These are phyloP conservation scores for Megalops atlanticus DNA, from an alignment of 2,113 vertebrate species.

Conservation along the genomic window DNA sequence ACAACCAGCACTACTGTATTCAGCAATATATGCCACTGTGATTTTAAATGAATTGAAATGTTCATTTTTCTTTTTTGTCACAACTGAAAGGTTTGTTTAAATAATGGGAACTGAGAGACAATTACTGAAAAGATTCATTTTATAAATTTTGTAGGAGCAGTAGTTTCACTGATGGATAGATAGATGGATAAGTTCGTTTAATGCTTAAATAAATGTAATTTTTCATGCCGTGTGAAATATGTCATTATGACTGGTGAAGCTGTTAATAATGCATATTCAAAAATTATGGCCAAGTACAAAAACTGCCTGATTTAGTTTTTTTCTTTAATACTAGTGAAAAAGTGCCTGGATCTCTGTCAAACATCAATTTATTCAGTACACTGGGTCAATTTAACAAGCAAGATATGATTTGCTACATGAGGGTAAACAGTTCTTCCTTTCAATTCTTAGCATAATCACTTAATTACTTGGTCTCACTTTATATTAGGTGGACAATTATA, in stretches of 20 bases:
- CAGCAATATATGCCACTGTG: neutral
- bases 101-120: constrained; percentile 1
- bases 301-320: neutral
- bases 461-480: neutral
- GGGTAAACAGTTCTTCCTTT: neutral
- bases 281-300: constrained; percentile 13
- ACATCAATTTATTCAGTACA: neutral
- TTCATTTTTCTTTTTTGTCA: neutral
- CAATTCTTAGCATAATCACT: neutral
- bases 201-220: constrained; percentile 20
- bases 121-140: neutral
- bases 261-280: constrained; percentile 8
- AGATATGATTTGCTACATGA: neutral
- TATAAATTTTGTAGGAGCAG: neutral
- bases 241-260: neutral
- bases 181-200: neutral
- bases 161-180: constrained; percentile 4
- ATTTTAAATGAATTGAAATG: constrained; percentile 4
- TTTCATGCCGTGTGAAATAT: constrained; percentile 6
- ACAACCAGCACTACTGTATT: neutral
- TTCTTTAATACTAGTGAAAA: neutral
- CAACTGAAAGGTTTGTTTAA: neutral
- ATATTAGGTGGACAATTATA: neutral
- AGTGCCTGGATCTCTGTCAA: neutral
- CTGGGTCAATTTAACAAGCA: neutral